Percentiles rank a stretch among this genome's conserved stretches.
Evolutionary conservation across 2,888 invertebrate genomes (phyloP).

Genomic region (Dasysyrphus albostriatus): DNA sequence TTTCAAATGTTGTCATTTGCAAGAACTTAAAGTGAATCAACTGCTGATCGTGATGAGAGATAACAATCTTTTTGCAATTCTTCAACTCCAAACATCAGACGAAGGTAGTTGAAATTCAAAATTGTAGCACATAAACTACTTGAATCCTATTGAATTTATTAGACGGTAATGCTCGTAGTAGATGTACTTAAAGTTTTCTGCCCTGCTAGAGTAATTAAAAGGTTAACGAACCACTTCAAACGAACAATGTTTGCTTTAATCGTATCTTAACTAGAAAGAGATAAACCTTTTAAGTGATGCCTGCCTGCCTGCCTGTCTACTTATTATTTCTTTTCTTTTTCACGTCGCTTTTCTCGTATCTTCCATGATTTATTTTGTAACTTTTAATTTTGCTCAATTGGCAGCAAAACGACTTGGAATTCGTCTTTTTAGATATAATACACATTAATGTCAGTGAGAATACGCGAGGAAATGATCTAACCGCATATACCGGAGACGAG

Average conservation of each 20-base stretch:
- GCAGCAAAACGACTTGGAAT: conserved; percentile 11
- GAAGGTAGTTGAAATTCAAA: background rate
- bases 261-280: conserved; percentile 23
- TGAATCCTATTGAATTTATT: background rate
- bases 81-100: background rate
- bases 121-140: background rate
- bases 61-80: background rate
- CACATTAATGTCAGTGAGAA: conserved; percentile 1
- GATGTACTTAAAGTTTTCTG: conserved; percentile 16
- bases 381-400: conserved; percentile 20
- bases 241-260: conserved; percentile 9
- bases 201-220: conserved; percentile 22
- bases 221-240: background rate
- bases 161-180: conserved; percentile 1
- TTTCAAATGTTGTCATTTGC: background rate
- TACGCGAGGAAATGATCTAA: background rate
- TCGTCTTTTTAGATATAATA: conserved; percentile 12
- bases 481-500: background rate
- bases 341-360: background rate
- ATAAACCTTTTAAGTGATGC: conserved; percentile 15
- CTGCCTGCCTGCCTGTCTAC: background rate
- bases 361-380: conserved; percentile 23
- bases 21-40: conserved; percentile 10
- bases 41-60: conserved; percentile 19
- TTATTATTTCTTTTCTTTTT: background rate